A percentile compares a stretch with the other conserved stretches of the same genome.
These are phyloP conservation scores for Drosophila acutilabella DNA, from an alignment of 2,888 invertebrate genomes.

Conservation along the genomic window DNA sequence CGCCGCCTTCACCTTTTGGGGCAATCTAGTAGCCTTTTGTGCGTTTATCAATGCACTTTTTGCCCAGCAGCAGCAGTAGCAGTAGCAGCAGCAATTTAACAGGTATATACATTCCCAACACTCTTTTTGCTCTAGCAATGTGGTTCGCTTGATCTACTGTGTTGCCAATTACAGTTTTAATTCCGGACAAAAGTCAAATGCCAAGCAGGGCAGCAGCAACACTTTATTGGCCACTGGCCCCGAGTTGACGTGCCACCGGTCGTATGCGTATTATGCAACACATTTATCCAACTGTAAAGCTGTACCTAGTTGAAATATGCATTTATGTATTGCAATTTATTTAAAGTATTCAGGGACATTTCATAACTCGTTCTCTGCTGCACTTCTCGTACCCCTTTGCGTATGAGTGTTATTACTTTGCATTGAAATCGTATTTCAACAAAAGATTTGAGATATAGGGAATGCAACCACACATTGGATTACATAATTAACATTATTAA, in stretches of 20 bases:
- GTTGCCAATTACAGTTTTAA: conserved; percentile 66
- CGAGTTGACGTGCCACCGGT: conserved; percentile 25
- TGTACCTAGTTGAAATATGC: neutral
- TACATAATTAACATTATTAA: neutral
- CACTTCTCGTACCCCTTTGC: neutral
- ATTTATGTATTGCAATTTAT: neutral
- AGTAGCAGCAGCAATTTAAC: conserved; percentile 7
- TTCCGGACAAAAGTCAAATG: conserved; percentile 60
- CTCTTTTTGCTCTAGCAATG: conserved; percentile 14
- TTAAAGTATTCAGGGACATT: neutral
- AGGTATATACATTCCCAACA: neutral
- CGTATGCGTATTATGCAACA: conserved; percentile 53
- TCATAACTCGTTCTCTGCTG: neutral
- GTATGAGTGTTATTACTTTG: neutral
- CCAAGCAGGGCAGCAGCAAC: conserved; percentile 40
- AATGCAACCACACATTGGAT: neutral
- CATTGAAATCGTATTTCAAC: no score
- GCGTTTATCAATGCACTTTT: conserved; percentile 53
- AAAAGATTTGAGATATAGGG: neutral
- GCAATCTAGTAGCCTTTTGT: conserved; percentile 48
- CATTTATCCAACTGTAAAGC: conserved; percentile 18
- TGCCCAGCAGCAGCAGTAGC: conserved; percentile 26
- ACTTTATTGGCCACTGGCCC: conserved; percentile 43
- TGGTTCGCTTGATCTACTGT: conserved; percentile 54
- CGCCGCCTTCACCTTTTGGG: neutral